A percentile compares a stretch with the other conserved stretches of the same genome.
Conservation (phyloP, 2,797 vertebrate species). For the Crypturellus tataupa region DNA sequence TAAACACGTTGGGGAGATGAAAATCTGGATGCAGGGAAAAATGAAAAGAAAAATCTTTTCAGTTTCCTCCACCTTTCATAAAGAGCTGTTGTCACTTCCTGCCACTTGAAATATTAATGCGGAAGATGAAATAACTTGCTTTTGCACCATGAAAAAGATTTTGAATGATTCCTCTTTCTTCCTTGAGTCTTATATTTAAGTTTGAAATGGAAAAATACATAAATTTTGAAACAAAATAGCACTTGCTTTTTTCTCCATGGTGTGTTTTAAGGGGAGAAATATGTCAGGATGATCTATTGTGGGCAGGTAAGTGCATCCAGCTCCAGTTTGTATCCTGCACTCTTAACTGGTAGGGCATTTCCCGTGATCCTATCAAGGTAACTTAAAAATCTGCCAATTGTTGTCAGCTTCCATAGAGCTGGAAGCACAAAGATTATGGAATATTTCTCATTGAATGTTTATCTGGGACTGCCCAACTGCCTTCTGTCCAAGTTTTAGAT, state of each 20-base stretch:
- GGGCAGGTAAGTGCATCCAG: conserved; percentile 37
- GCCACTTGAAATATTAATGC: background rate
- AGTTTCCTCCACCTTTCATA: background rate
- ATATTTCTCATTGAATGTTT: conserved; percentile 42
- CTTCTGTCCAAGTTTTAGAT: conserved; percentile 16
- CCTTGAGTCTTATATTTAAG: background rate
- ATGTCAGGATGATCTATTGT: conserved; percentile 53
- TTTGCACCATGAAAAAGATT: background rate
- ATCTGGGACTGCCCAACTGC: conserved; percentile 18
- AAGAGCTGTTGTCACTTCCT: background rate
- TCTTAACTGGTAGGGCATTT: conserved; percentile 62
- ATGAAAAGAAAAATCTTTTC: background rate
- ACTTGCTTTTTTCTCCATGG: background rate
- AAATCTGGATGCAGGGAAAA: background rate
- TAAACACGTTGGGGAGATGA: background rate
- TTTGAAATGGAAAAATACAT: background rate
- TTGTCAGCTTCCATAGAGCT: conserved; percentile 42
- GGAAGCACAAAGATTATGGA: conserved; percentile 40
- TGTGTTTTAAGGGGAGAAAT: conserved; percentile 14
- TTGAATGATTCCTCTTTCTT: background rate
- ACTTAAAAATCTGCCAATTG: conserved; percentile 66
- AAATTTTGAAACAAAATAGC: background rate
- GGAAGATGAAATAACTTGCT: background rate
- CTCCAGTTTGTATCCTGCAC: conserved; percentile 59
- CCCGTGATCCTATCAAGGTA: conserved; percentile 21